These are phyloP conservation scores for Plagodis pulveraria DNA, from an alignment of 2,888 invertebrate species.

Conservation along the genomic window DNA sequence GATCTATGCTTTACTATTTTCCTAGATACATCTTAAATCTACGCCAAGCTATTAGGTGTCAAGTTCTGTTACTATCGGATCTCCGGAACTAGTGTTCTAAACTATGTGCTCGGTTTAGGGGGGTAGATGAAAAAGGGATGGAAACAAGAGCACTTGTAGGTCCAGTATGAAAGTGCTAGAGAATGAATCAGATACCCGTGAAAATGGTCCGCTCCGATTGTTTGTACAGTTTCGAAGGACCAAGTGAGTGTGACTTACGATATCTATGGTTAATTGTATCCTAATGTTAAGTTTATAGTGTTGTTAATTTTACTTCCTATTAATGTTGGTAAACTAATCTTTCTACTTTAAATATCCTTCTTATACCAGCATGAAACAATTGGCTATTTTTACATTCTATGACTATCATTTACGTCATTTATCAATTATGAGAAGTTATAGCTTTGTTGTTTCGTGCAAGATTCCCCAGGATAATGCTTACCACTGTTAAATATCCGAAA, in stretches of 20 bases:
- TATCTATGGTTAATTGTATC: constrained; percentile 80
- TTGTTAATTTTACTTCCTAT: constrained; percentile 49
- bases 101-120: constrained; percentile 55
- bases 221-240: constrained; percentile 72
- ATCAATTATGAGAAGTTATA: neutral
- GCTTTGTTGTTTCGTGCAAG: constrained; percentile 8
- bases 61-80: constrained; percentile 45
- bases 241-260: constrained; percentile 76
- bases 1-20: constrained; percentile 64
- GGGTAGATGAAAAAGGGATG: constrained; percentile 50
- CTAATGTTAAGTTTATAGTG: constrained; percentile 61
- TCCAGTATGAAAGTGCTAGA: constrained; percentile 33
- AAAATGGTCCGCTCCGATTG: constrained; percentile 42
- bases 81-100: constrained; percentile 49
- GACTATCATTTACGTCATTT: too few relatives aligned
- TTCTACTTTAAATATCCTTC: constrained; percentile 34
- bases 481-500: constrained; percentile 37
- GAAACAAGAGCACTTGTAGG: constrained; percentile 54
- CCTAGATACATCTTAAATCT: constrained; percentile 64
- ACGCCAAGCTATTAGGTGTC: constrained; percentile 74
- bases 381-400: too few relatives aligned
- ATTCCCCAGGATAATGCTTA: neutral
- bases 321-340: constrained; percentile 58
- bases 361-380: constrained; percentile 10
- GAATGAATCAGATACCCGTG: constrained; percentile 45